Conservation (phyloP, 2,888 invertebrate species). For the Athalia rosae region DNA sequence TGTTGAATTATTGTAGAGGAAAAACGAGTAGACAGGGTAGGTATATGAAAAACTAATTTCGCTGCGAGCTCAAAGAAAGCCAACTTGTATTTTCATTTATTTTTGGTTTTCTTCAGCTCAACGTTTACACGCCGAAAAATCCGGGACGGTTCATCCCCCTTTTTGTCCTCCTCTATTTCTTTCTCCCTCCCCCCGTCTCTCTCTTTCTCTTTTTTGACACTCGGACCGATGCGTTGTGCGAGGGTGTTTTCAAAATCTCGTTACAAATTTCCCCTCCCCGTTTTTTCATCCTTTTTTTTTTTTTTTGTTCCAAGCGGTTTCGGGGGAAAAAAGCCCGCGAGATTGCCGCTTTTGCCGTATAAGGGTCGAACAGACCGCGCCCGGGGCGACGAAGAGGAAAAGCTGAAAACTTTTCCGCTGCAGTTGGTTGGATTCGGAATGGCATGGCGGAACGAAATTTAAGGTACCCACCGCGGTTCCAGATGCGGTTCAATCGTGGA, state of each 20-base stretch:
- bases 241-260: too few relatives aligned
- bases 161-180: background rate
- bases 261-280: background rate
- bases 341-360: background rate
- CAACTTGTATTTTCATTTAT: too few relatives aligned
- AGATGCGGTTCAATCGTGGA: background rate
- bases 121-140: too few relatives aligned
- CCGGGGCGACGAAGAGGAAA: background rate
- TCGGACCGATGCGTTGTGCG: too few relatives aligned
- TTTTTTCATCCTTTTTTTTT: background rate
- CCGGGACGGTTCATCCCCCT: background rate
- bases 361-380: background rate
- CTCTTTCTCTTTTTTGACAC: background rate
- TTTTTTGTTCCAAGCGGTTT: too few relatives aligned
- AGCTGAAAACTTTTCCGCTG: constrained; percentile 10
- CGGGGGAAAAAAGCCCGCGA: background rate
- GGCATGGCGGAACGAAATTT: background rate
- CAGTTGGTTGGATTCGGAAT: background rate
- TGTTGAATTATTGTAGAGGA: too few relatives aligned
- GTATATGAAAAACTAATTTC: too few relatives aligned
- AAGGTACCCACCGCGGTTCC: constrained; percentile 7
- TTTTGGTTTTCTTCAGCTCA: too few relatives aligned
- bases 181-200: background rate
- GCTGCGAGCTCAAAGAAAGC: too few relatives aligned
- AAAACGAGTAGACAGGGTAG: too few relatives aligned